Base-by-base conservation (phyloP, 2,888 invertebrate genomes). In the Xanthorhoe designata region DNA sequence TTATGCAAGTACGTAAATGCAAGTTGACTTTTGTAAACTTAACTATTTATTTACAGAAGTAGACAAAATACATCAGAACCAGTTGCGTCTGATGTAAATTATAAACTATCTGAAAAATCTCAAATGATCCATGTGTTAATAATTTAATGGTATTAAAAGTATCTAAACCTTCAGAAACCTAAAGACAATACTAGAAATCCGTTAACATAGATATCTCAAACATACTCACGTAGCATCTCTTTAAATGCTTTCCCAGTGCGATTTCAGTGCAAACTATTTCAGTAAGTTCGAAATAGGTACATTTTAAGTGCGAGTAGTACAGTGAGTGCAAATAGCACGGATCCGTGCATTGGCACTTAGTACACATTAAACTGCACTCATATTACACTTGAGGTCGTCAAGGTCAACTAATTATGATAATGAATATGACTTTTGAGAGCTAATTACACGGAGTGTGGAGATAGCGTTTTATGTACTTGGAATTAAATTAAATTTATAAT, bases 271-370 rank as follows among this genome's bases (percentile, higher is more conserved):
- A 49, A 19, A n/a, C 50, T 5, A 18, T 19, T 50, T 49, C 18
- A 50, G 19, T n/a, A 6, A 38, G 50, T 50, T 38, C 32, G 35
- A 17, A 47, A 29, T 49, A 13, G 13, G 57, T 49, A 15, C 58
- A 38, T 13, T 50, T 4, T 50, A 8, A 58, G 58, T 58, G 58
- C 58, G 15, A 18, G 6, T 15, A 49, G 57, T 57, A 15, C 57
- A 29, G 3, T 13, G 17, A 57, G 57, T 32, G 29, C 56, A 47
- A 10, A 10, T n/a, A 47, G 55, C 24, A 38, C 19, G n/a, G n/a
- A 6, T 42, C n/a, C 24, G 56, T 56, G 10, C 56, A 47, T 56
- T 47, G 10, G 29, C 47, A 17, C 47, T 47, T 6, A 47, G 47
- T 47, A 8, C 47, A 47, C 17, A 13, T 42, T 10, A 2, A 38